Evolutionary conservation across 2,797 vertebrate species (phyloP), one percentile per base, ranked within the genome.

Genomic region (Urocyon cinereoargenteus): DNA sequence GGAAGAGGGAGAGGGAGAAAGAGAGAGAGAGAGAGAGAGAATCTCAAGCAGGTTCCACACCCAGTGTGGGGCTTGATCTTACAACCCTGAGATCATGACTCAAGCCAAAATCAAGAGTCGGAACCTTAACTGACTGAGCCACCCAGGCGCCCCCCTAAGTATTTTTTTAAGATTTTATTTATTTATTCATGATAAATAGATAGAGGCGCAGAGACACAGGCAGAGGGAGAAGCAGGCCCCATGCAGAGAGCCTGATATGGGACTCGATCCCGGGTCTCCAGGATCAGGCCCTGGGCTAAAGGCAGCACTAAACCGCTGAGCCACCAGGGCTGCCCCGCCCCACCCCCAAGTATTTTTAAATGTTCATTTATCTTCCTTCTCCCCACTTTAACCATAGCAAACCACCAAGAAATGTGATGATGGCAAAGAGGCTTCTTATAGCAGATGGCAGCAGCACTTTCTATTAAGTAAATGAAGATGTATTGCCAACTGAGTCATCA

Each of bases 391-490:
- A 28, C 62, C 59, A 78, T 4, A 85, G 55, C 28, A 87, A 91
- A 98, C 26, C 78, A 81, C 55, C 62, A 79, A 64, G 86, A 89
- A 84, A 96, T 51, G 49, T 5, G 66, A 93, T 45, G 18, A 93
- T 34, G 77, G 19, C n/a, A 68, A 92, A 97, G 26, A 82, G 34
- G 31, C 11, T 85, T 45, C 18, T 66, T 81, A 26, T 34, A 86
- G 13, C 82, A 91, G 66, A 55, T 24, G 6, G 40, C 87, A 94
- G 73, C 28, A 68, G 82, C 0, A 9, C 55, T 92, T 96, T 77
- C 75, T 57, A 24, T 90, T 96, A 95, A 40, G 73, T 78, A 92
- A 97, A 82, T 45, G 59, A 90, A 94, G 40, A 88, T 79, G 28
- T 78, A 93, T 73, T 79, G 77, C 36, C 59, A 89, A 55, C 19